Evolutionary conservation across 2,797 vertebrate genomes (phyloP), one percentile per base, ranked within the genome.

Genomic region (Sparus aurata): DNA sequence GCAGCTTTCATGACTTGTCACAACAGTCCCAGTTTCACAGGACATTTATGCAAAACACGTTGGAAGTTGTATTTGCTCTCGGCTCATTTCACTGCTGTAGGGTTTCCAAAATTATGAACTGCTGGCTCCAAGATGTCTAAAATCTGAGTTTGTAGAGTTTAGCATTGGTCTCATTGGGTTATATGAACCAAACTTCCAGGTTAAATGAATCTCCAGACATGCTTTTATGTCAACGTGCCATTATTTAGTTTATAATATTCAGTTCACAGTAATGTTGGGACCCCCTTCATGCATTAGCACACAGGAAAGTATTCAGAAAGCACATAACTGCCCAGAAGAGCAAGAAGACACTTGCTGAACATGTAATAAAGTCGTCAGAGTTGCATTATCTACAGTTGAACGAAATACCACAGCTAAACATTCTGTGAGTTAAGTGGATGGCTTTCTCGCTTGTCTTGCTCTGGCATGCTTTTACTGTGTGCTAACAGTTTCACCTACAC

Each of bases 381-480:
- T 16, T 10, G 7, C 25, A 45, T 22, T 57, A 4, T 61, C 45
- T 30, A 3, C n/a, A 57, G 58, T 17, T 6, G 15, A 30, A 54
- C 23, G 54, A 54, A 68, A 77, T 73, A 43, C 66, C 53, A 43
- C 0, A 30, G 3, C 49, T 52, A 16, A 52, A 57, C 9, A 11
- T 60, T 52, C 22, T 75, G 18, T 2, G 34, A 20, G 75, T 59
- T 59, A 76, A 82, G 58, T 69, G 62, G 54, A 53, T n/a, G 79
- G 52, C 61, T 57, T 65, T 85, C 69, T 75, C 15, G 75, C 75
- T 87, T 63, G 70, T 77, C 85, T 81, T 77, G 86, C 85, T 90
- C 83, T 82, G 76, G 73, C 83, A 67, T 81, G 77, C 80, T 74
- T 79, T 73, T 27, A 52, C 67, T 69, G 77, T 77, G 30, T 0